phyloP scores from a whole-genome alignment of 1,140 invertebrate species.

The Drosophila fuyamai region DNA sequence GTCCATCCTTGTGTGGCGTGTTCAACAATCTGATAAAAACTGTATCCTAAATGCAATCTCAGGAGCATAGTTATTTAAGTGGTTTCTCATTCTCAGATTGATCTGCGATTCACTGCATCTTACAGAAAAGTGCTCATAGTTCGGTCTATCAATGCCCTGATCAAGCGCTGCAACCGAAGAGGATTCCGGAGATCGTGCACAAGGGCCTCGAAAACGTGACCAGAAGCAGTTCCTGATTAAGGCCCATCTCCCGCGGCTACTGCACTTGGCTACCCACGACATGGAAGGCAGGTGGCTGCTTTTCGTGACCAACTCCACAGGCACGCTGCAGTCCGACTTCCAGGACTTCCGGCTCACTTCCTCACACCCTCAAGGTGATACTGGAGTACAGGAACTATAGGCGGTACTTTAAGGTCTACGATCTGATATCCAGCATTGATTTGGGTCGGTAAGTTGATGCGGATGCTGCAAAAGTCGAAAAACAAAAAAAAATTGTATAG shows the following conservation, averaged over 20 bases:
- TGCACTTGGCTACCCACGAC: constrained; percentile 18
- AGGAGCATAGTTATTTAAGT: background rate
- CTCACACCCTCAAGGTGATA: constrained; percentile 37
- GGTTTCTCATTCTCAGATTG: too few species aligned
- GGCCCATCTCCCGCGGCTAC: background rate
- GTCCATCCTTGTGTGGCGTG: too few species aligned
- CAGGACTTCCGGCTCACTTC: constrained; percentile 40
- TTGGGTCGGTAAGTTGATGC: constrained; percentile 43
- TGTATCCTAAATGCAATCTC: background rate
- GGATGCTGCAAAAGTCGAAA: too few species aligned
- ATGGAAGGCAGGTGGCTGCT: constrained; percentile 7
- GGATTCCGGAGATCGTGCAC: background rate
- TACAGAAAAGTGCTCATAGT: background rate
- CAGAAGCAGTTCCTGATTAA: background rate
- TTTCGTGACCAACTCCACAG: constrained; percentile 33
- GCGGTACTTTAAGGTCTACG: constrained; percentile 46
- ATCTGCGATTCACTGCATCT: too few species aligned
- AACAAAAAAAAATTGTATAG: too few species aligned
- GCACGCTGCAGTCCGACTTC: constrained; percentile 37
- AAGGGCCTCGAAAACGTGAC: constrained; percentile 3
- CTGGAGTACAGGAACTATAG: constrained; percentile 44
- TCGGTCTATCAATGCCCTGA: background rate
- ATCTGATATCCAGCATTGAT: constrained; percentile 27
- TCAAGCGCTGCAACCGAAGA: background rate
- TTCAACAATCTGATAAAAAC: too few species aligned